A percentile compares a stretch with the other conserved stretches of the same genome.
Evolutionary conservation across 1,140 invertebrate species (phyloP).

Genomic region (Zaprionus vittiger): DNA sequence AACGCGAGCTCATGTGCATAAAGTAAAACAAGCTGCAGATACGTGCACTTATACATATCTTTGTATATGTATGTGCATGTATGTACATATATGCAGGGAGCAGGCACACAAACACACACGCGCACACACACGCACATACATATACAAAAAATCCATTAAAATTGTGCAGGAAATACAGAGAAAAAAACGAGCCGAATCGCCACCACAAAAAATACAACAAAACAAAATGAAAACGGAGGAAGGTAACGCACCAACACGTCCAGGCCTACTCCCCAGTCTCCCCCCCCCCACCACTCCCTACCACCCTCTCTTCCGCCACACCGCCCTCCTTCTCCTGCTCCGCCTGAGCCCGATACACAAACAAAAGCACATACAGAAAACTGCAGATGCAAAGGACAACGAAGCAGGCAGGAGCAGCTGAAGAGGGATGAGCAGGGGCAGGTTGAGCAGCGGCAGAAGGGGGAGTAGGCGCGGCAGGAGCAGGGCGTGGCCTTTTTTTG

Average conservation of each 20-base stretch:
- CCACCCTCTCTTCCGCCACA: too few relatives aligned
- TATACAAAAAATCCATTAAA: conserved; percentile 76
- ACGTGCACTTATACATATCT: conserved; percentile 27
- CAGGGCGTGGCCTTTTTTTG: conserved; percentile 74
- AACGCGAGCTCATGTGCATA: conserved; percentile 51
- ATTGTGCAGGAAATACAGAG: conserved; percentile 77
- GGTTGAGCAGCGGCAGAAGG: not conserved
- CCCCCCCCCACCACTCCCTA: not conserved
- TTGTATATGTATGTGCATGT: conserved; percentile 6
- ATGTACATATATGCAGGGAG: not conserved
- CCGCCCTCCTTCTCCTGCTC: too few relatives aligned
- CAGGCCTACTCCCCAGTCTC: conserved; percentile 15
- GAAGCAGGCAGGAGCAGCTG: not conserved
- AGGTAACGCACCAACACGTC: conserved; percentile 50
- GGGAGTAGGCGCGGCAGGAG: not conserved
- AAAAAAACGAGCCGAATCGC: conserved; percentile 45
- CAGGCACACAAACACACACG: conserved; percentile 4
- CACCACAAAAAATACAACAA: conserved; percentile 30
- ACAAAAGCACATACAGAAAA: conserved; percentile 35
- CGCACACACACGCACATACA: conserved; percentile 24
- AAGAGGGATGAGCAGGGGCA: not conserved
- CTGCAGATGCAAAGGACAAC: conserved; percentile 28
- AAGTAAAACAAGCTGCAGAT: conserved; percentile 59
- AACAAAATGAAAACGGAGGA: conserved; percentile 22
- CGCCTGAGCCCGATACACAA: not conserved